A percentile compares a stretch with the other conserved stretches of the same genome.
These are phyloP conservation scores for Heteromyza rotundicornis DNA, from an alignment of 2,888 invertebrate species.

Conservation along the genomic window DNA sequence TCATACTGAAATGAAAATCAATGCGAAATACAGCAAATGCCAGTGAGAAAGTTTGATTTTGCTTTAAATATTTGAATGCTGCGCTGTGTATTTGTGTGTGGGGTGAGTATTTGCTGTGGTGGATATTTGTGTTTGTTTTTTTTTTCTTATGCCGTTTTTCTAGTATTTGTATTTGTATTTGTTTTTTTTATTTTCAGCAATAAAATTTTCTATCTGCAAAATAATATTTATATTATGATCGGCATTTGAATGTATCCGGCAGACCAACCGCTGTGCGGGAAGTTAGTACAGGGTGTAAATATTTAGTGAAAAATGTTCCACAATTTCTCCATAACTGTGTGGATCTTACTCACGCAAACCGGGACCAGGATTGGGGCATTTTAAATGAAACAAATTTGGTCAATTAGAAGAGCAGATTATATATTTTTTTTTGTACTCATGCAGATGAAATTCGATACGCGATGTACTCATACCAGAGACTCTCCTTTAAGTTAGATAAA, in stretches of 20 bases:
- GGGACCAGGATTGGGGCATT: too few species aligned
- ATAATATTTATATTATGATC: conserved; percentile 33
- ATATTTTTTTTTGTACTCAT: too few species aligned
- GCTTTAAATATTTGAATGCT: neutral
- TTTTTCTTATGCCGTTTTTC: conserved; percentile 22
- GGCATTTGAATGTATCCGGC: conserved; percentile 43
- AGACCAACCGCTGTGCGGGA: conserved; percentile 4
- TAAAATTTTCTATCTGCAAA: conserved; percentile 38
- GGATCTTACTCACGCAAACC: too few species aligned
- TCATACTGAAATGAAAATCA: conserved; percentile 65
- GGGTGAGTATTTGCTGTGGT: conserved; percentile 26
- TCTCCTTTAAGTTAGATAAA: too few species aligned
- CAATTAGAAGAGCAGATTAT: too few species aligned
- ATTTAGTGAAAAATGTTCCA: too few species aligned
- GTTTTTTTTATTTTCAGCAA: conserved; percentile 42
- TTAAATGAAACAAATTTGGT: too few species aligned
- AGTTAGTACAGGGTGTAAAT: neutral
- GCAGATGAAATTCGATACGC: too few species aligned
- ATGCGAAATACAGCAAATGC: conserved; percentile 51
- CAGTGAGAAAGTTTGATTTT: conserved; percentile 14
- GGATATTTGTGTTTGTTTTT: conserved; percentile 24
- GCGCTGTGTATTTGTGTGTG: conserved; percentile 11
- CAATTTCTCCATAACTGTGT: too few species aligned
- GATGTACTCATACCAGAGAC: too few species aligned
- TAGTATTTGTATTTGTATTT: conserved; percentile 38